Conservation (phyloP, 1,140 invertebrate species). For the Drosophila funebris region DNA sequence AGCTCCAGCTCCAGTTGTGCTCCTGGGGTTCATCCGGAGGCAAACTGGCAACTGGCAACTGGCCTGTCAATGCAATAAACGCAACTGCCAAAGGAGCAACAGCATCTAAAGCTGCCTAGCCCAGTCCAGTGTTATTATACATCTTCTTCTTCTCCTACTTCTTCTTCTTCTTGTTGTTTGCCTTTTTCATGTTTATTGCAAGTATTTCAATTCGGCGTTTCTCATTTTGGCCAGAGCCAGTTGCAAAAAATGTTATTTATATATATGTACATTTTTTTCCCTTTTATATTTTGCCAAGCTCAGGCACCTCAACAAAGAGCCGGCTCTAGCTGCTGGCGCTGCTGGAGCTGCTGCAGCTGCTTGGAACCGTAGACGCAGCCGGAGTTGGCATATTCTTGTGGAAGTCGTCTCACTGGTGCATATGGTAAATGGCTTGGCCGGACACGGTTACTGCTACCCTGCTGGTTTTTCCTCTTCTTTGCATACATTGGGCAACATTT, state of each 20-base stretch:
- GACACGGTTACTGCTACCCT: constrained; percentile 43
- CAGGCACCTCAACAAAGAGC: constrained; percentile 17
- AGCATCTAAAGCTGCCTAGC: constrained; percentile 28
- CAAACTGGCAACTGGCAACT: constrained; percentile 32
- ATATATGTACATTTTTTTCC: constrained; percentile 27
- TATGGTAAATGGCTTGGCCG: constrained; percentile 45
- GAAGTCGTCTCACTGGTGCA: constrained; percentile 22
- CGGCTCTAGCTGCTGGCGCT: constrained; percentile 1
- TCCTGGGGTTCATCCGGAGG: constrained; percentile 20
- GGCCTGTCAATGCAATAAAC: constrained; percentile 79
- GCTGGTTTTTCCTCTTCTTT: constrained; percentile 54
- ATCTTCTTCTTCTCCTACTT: background rate
- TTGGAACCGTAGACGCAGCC: background rate
- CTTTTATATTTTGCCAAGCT: constrained; percentile 20
- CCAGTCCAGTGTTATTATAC: constrained; percentile 11
- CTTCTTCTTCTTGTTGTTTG: constrained; percentile 20
- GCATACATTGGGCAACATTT: constrained; percentile 56
- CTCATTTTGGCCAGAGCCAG: constrained; percentile 50
- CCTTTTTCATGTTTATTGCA: constrained; percentile 78
- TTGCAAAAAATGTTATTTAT: constrained; percentile 47
- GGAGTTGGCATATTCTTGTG: constrained; percentile 32
- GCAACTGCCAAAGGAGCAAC: constrained; percentile 68
- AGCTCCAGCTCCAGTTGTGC: constrained; percentile 17
- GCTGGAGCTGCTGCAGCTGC: background rate
- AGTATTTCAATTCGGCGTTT: constrained; percentile 72